Evolutionary conservation across 2,113 vertebrate species (phyloP).

Genomic region (Dermatemys mawii): DNA sequence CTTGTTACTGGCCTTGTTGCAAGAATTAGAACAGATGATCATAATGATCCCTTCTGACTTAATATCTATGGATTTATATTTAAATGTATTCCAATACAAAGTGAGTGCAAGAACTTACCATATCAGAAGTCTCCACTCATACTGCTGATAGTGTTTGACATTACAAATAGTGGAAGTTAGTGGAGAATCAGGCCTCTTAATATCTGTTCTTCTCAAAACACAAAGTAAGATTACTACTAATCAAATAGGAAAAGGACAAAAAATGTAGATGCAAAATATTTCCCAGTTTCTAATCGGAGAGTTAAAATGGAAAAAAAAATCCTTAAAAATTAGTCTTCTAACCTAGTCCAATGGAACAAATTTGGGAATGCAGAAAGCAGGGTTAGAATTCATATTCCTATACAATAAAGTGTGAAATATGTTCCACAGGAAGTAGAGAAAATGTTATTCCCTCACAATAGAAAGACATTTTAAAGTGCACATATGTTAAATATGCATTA

Average conservation of each 20-base stretch:
- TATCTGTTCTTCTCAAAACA: background rate
- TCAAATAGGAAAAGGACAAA: background rate
- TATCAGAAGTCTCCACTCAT: background rate
- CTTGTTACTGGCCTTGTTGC: background rate
- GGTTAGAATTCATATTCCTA: constrained; percentile 43
- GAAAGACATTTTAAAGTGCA: background rate
- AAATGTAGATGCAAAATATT: background rate
- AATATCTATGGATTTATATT: constrained; percentile 10
- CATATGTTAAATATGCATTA: constrained; percentile 64
- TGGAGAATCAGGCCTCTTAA: background rate
- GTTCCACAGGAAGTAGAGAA: background rate
- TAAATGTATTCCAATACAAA: background rate
- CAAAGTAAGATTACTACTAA: background rate
- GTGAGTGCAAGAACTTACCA: background rate
- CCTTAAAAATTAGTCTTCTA: background rate
- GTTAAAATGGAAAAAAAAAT: background rate
- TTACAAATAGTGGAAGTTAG: background rate
- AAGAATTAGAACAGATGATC: background rate
- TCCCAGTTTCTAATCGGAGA: background rate
- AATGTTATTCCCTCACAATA: background rate
- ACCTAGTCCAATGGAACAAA: background rate
- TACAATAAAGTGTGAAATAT: constrained; percentile 28
- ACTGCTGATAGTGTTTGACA: background rate
- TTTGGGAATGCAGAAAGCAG: background rate
- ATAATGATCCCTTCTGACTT: background rate